These are phyloP conservation scores for Paracanthobrama guichenoti DNA, from an alignment of 2,113 vertebrate genomes.

Conservation along the genomic window DNA sequence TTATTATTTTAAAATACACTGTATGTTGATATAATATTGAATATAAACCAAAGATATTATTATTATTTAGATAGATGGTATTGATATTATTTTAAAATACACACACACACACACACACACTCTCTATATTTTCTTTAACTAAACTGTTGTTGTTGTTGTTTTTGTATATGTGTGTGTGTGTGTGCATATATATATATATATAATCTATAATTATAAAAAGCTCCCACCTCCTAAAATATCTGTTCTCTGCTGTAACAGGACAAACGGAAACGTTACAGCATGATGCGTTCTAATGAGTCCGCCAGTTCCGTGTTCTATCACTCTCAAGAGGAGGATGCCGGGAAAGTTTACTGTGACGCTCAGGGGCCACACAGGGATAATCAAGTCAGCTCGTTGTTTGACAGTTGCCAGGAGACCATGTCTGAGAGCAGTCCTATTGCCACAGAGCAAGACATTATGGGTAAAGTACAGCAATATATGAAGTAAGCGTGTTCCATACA, in stretches of 20 bases:
- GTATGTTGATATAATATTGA: no score
- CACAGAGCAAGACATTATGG: slow-evolving; percentile 66
- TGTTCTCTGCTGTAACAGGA: slow-evolving; percentile 74
- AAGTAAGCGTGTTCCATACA: background rate
- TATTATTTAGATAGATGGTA: no score
- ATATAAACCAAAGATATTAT: no score
- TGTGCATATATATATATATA: no score
- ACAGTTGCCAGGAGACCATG: slow-evolving; percentile 66
- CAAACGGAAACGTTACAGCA: slow-evolving; percentile 84
- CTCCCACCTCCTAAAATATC: no score
- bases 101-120: no score
- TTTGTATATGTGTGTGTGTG: no score
- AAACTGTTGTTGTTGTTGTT: no score
- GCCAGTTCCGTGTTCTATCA: slow-evolving; percentile 92
- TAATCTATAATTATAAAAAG: no score
- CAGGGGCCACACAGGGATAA: slow-evolving; percentile 60
- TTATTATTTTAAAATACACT: no score
- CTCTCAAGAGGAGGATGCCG: slow-evolving; percentile 85
- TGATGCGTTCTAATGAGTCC: slow-evolving; percentile 87
- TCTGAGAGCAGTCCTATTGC: slow-evolving; percentile 58
- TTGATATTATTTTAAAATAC: no score
- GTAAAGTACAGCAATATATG: slow-evolving; percentile 54
- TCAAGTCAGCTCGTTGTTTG: slow-evolving; percentile 48
- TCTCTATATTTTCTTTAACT: no score
- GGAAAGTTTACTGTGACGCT: slow-evolving; percentile 62